Evolutionary conservation across 2,797 vertebrate species (phyloP).

Genomic region (Hypotaenidia okinawae): DNA sequence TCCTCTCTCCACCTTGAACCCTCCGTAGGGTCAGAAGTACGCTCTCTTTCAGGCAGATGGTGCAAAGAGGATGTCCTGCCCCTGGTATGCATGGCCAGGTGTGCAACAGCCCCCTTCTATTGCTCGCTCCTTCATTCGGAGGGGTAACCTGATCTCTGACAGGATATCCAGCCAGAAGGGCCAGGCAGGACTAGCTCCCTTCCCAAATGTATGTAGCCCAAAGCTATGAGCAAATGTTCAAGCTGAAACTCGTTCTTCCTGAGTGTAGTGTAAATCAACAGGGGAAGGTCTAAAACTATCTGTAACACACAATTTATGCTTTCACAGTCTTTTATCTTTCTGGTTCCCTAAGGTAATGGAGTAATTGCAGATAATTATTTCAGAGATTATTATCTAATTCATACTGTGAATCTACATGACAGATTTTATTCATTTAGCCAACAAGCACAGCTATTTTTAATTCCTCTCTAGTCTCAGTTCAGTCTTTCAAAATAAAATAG

Average conservation of each 20-base stretch:
- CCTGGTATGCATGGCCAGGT: neutral
- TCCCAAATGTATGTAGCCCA: neutral
- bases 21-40: neutral
- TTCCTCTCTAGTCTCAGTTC: neutral
- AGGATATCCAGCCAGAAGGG: neutral
- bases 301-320: conserved; percentile 29
- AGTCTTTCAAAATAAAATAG: conserved; percentile 31
- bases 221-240: neutral
- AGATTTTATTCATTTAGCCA: conserved; percentile 23
- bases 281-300: neutral
- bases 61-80: fast-evolving
- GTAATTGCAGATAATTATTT: conserved; percentile 54
- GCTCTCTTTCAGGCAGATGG: neutral
- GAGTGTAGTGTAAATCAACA: conserved; percentile 28
- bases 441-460: conserved; percentile 8
- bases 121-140: neutral
- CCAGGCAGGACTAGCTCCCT: neutral
- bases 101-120: fast-evolving
- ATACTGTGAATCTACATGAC: conserved; percentile 19
- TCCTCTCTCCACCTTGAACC: fast-evolving
- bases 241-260: conserved; percentile 32
- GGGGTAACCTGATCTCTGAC: neutral
- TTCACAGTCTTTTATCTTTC: conserved; percentile 33
- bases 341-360: conserved; percentile 38
- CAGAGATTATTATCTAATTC: conserved; percentile 53